Evolutionary conservation across 1,140 invertebrate genomes (phyloP).

Genomic region (Sarcophaga peregrina): DNA sequence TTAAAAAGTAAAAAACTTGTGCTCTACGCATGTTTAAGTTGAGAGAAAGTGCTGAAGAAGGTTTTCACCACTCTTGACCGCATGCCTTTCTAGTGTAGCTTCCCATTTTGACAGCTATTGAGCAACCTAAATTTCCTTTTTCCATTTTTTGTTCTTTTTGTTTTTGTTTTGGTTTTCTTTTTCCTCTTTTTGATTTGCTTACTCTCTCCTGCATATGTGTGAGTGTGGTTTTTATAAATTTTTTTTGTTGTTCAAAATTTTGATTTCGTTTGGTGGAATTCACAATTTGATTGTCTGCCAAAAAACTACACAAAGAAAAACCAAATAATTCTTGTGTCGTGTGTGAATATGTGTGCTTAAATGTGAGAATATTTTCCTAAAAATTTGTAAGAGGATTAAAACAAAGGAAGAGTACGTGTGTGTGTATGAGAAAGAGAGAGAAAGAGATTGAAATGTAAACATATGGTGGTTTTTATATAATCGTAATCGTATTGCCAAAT

Average conservation of each 20-base stretch:
- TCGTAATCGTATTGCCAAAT: too few species aligned
- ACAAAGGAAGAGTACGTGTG: not conserved
- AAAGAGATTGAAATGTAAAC: too few species aligned
- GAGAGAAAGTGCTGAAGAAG: too few species aligned
- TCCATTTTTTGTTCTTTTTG: not conserved
- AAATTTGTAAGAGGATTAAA: not conserved
- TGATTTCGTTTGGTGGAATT: not conserved
- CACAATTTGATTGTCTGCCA: slow-evolving; percentile 1
- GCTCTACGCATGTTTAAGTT: too few species aligned
- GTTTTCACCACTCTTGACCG: too few species aligned
- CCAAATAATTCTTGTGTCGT: not conserved
- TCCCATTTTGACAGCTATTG: not conserved
- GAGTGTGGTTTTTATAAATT: not conserved
- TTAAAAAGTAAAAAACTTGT: too few species aligned
- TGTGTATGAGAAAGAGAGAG: too few species aligned
- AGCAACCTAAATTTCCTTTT: not conserved
- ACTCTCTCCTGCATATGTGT: not conserved
- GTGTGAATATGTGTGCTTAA: not conserved
- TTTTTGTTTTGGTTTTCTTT: not conserved
- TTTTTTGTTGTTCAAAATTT: not conserved
- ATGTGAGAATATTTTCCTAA: not conserved
- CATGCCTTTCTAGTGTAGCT: too few species aligned
- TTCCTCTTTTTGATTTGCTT: not conserved
- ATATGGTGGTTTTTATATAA: too few species aligned
- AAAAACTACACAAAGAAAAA: not conserved